Percentiles rank a stretch among this genome's conserved stretches.
Evolutionary conservation across 2,113 vertebrate species (phyloP).

Genomic region (Aptenodytes patagonicus): DNA sequence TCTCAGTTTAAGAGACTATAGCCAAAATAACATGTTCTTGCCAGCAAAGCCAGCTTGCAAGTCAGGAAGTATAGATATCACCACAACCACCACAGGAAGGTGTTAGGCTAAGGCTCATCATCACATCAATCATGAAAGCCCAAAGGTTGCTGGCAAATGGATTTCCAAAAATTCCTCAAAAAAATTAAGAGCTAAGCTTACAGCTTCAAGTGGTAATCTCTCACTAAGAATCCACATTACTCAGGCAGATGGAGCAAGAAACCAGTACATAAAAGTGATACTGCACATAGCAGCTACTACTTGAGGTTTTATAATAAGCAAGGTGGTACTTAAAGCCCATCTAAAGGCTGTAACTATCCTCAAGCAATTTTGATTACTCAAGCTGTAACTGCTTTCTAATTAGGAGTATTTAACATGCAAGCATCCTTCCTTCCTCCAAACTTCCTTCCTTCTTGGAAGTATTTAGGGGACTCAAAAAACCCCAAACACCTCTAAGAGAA

Average conservation of each 20-base stretch:
- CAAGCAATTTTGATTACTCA: neutral
- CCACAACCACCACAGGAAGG: neutral
- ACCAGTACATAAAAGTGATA: neutral
- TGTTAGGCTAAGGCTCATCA: neutral
- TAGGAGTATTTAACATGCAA: neutral
- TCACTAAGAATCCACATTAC: neutral
- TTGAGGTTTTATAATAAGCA: neutral
- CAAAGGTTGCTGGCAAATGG: neutral
- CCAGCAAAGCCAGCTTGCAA: neutral
- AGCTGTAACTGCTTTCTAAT: neutral
- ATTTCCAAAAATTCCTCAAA: neutral
- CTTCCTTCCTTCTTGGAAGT: neutral
- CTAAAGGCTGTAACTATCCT: neutral
- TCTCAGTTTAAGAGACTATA: neutral
- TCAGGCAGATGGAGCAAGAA: neutral
- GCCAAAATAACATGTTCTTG: neutral
- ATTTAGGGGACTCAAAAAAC: neutral
- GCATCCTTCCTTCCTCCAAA: neutral
- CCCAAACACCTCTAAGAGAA: neutral
- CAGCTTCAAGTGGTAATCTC: neutral
- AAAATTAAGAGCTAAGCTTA: neutral
- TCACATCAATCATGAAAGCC: neutral
- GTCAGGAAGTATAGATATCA: neutral
- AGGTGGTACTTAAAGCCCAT: neutral
- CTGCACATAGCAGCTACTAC: neutral